These are phyloP conservation scores for Asteroscopus sphinx DNA, from an alignment of 2,888 invertebrate genomes.

Conservation along the genomic window DNA sequence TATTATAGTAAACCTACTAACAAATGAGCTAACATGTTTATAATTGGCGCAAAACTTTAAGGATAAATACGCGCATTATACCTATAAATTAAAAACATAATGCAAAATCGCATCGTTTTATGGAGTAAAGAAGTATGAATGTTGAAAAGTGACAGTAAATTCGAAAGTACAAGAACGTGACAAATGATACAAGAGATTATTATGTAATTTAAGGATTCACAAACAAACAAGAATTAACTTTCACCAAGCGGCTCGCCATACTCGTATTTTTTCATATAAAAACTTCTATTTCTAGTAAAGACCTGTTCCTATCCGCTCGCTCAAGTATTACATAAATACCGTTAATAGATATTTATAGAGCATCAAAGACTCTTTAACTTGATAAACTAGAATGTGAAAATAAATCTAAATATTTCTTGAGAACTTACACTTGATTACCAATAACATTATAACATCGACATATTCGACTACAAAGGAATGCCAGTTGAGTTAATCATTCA, in stretches of 20 bases:
- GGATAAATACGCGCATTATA: no score
- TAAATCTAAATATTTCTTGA: constrained; percentile 8
- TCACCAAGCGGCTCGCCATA: constrained; percentile 30
- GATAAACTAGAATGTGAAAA: constrained; percentile 3
- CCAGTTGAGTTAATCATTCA: constrained; percentile 52
- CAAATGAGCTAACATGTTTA: constrained; percentile 7
- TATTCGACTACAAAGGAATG: constrained; percentile 22
- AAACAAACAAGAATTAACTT: constrained; percentile 46
- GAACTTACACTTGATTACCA: constrained; percentile 15
- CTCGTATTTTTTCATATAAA: constrained; percentile 15
- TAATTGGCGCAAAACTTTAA: constrained; percentile 4
- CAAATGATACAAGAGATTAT: constrained; percentile 19
- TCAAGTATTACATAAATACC: constrained; percentile 8
- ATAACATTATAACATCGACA: constrained; percentile 3
- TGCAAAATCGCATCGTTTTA: not conserved
- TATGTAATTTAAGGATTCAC: constrained; percentile 36
- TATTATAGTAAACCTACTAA: no score
- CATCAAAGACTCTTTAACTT: constrained; percentile 2
- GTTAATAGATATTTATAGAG: constrained; percentile 30
- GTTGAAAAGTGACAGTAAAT: constrained; percentile 19
- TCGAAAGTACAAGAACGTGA: constrained; percentile 35
- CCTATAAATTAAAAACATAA: no score
- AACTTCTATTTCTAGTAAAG: constrained; percentile 18
- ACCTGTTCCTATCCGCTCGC: constrained; percentile 15
- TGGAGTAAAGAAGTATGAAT: not conserved